Conservation (phyloP, 2,888 invertebrate species). For the Glaucopsyche alexis region DNA sequence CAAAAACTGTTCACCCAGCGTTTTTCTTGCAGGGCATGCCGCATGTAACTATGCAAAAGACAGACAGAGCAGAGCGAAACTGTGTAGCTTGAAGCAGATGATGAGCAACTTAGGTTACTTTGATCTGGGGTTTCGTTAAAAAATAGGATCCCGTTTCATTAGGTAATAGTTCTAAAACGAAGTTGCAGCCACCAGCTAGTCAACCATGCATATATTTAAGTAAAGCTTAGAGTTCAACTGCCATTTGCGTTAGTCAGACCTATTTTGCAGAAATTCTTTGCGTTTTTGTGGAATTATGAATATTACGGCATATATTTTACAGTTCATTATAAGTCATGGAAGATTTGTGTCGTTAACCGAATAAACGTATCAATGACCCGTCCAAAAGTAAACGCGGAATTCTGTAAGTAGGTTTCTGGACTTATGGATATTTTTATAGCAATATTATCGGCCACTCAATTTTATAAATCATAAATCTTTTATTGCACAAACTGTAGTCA, state of each 20-base stretch:
- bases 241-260: not conserved
- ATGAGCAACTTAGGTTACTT: no score
- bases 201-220: no score
- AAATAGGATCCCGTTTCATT: no score
- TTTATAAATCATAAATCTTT: not conserved
- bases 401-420: conserved; percentile 43
- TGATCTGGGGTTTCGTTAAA: no score
- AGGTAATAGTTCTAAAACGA: no score
- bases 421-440: conserved; percentile 44
- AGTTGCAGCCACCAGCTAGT: no score
- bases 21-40: not conserved
- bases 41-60: not conserved
- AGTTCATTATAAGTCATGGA: not conserved
- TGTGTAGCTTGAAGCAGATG: no score
- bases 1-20: not conserved
- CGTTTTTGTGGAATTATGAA: not conserved
- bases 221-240: not conserved
- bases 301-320: no score
- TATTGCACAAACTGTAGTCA: not conserved
- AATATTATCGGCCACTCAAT: conserved; percentile 40
- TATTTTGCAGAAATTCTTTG: not conserved
- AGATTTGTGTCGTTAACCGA: conserved; percentile 39
- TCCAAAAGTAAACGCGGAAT: conserved; percentile 51
- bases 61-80: no score
- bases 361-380: conserved; percentile 57